These are phyloP conservation scores for Anniella stebbinsi DNA, from an alignment of 2,797 vertebrate genomes.

Conservation along the genomic window DNA sequence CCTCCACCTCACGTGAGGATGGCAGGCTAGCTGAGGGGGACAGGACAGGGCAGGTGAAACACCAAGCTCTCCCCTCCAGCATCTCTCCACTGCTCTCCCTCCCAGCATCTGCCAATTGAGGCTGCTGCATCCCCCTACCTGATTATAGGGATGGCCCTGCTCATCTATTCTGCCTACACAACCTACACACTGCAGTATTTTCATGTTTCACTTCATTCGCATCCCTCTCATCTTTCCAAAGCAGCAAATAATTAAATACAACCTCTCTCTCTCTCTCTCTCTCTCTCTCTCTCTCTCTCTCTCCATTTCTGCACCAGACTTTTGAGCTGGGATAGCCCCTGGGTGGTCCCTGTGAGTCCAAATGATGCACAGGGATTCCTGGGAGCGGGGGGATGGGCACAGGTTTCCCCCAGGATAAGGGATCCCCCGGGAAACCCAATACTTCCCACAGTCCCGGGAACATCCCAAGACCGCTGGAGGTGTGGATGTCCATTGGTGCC, in stretches of 20 bases:
- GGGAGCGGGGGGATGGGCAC: no score
- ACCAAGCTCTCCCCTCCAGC: background rate
- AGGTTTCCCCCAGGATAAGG: no score
- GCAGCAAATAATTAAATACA: background rate
- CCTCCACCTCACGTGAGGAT: background rate
- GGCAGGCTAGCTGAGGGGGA: background rate
- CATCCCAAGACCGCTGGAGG: no score
- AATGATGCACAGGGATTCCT: no score
- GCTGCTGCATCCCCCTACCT: background rate
- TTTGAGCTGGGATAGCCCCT: no score
- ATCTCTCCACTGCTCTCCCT: background rate
- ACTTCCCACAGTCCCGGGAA: no score
- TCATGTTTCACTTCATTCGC: slow-evolving; percentile 33
- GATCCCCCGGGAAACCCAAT: no score
- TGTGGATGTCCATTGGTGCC: no score
- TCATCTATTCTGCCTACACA: background rate
- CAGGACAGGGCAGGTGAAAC: background rate
- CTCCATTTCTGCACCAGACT: no score
- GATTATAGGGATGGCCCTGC: no score
- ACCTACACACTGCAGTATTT: background rate
- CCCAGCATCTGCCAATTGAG: background rate
- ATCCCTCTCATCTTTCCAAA: background rate
- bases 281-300: background rate
- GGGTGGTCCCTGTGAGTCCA: no score
- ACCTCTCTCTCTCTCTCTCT: background rate